phyloP scores from a whole-genome alignment of 1,140 invertebrate genomes.

The Triops cancriformis region DNA sequence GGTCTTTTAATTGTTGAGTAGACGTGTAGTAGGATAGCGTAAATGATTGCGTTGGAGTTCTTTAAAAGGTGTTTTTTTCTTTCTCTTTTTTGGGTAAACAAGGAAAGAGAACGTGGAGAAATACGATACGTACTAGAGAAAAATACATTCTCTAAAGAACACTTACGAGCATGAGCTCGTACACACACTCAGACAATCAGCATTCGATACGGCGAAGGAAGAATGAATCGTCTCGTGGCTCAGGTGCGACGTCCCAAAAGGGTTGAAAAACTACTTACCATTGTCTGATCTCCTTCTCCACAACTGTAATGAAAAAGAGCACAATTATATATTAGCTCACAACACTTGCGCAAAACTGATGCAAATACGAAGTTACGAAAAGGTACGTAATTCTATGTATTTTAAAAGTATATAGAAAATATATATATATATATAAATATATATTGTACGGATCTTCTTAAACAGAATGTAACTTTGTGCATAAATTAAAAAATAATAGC shows the following conservation, averaged over 20 bases:
- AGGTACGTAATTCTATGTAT: too few relatives aligned
- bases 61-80: too few relatives aligned
- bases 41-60: too few relatives aligned
- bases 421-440: too few relatives aligned
- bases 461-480: too few relatives aligned
- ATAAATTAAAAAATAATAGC: too few relatives aligned
- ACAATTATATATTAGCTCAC: constrained; percentile 16
- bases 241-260: constrained; percentile 2
- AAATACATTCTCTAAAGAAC: not conserved
- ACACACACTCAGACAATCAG: not conserved
- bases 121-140: not conserved
- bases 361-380: not conserved
- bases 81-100: too few relatives aligned
- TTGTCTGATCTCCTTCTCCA: constrained; percentile 74
- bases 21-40: too few relatives aligned
- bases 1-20: too few relatives aligned
- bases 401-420: too few relatives aligned
- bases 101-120: too few relatives aligned
- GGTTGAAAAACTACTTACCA: constrained; percentile 54
- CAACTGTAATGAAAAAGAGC: constrained; percentile 58
- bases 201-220: not conserved
- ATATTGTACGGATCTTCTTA: too few relatives aligned
- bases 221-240: not conserved
- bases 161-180: constrained; percentile 7
- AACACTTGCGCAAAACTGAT: not conserved